Conservation (phyloP, 2,888 invertebrate genomes). For the Rhagophthalmus giganteus region DNA sequence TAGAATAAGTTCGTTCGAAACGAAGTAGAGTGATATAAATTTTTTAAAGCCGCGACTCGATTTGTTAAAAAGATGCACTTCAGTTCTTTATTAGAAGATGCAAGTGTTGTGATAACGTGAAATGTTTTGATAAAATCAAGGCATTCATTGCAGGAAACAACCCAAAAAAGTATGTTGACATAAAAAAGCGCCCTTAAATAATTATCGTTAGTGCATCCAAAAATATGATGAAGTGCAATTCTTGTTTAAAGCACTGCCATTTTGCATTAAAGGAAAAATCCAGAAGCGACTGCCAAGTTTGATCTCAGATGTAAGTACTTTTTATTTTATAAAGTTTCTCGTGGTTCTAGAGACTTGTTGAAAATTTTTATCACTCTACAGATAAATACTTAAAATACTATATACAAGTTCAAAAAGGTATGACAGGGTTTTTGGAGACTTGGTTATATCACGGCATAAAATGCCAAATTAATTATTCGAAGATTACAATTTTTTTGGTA, state of each 20-base stretch:
- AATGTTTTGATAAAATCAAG: too few relatives aligned
- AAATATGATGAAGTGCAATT: conserved; percentile 18
- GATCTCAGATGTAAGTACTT: conserved; percentile 20
- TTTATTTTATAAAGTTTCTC: background rate
- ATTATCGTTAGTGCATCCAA: background rate
- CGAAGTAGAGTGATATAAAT: background rate
- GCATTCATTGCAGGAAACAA: too few relatives aligned
- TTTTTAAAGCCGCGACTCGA: background rate
- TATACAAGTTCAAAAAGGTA: conserved; percentile 6
- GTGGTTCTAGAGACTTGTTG: too few relatives aligned
- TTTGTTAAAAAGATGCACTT: too few relatives aligned
- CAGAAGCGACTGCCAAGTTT: conserved; percentile 25
- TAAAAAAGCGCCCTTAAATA: background rate
- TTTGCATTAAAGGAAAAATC: conserved; percentile 15
- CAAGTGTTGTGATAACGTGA: too few relatives aligned
- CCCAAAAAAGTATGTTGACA: background rate
- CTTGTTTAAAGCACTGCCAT: conserved; percentile 25
- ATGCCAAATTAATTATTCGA: background rate
- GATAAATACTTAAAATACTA: too few relatives aligned
- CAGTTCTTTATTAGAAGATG: too few relatives aligned
- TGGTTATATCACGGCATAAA: background rate
- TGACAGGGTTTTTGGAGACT: conserved; percentile 11
- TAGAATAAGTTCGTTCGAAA: background rate
- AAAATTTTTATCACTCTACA: conserved; percentile 8
- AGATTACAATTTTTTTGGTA: background rate